These are phyloP conservation scores for Synergus umbraculus DNA, from an alignment of 2,888 invertebrate species.

Conservation along the genomic window DNA sequence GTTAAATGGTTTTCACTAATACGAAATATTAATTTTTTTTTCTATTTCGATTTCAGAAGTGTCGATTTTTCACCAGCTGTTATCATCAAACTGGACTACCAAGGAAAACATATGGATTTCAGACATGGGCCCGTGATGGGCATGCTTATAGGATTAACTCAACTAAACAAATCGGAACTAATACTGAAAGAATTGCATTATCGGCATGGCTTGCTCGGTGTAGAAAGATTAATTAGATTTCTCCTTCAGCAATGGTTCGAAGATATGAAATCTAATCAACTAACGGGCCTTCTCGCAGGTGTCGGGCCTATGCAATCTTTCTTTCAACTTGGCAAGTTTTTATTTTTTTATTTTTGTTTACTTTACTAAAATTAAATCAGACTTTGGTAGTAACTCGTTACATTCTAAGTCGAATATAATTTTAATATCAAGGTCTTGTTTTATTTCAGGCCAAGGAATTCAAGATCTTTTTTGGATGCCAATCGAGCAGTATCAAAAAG, in stretches of 20 bases:
- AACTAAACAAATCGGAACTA: conserved; percentile 95
- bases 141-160: conserved; percentile 93
- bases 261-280: conserved; percentile 95
- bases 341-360: no score
- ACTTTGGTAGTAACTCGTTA: no score
- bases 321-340: conserved; percentile 89
- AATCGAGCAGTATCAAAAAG: conserved; percentile 95
- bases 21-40: not conserved
- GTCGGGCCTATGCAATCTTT: conserved; percentile 98
- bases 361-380: no score
- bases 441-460: conserved; percentile 90
- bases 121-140: conserved; percentile 94
- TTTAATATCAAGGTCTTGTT: not conserved
- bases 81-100: conserved; percentile 95
- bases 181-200: conserved; percentile 90
- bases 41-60: conserved; percentile 80
- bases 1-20: no score
- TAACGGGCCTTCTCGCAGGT: conserved; percentile 93
- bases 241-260: conserved; percentile 94
- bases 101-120: conserved; percentile 94
- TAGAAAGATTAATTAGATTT: conserved; percentile 90
- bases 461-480: conserved; percentile 95
- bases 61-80: conserved; percentile 96
- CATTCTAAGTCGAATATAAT: no score
- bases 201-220: conserved; percentile 90